Evolutionary conservation across 2,113 vertebrate genomes (phyloP).

Genomic region (Aspiorhynchus laticeps): DNA sequence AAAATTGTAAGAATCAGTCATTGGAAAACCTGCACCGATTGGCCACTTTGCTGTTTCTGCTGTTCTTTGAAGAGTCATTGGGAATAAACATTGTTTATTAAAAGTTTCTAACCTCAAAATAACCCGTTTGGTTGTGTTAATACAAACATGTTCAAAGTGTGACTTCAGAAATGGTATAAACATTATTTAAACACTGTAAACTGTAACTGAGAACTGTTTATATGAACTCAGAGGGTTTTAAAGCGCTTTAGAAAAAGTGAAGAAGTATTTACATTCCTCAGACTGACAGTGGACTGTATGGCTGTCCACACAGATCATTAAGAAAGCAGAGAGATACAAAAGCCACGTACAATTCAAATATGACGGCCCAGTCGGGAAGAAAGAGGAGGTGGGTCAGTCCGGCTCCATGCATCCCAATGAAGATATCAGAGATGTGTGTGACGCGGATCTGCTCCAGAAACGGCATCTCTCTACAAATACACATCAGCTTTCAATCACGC

Average conservation of each 20-base stretch:
- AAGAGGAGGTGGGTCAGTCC: constrained; percentile 97
- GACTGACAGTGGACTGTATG: neutral
- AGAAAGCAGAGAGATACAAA: constrained; percentile 2
- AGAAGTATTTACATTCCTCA: neutral
- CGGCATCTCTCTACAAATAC: constrained; percentile 81
- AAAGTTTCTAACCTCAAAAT: neutral
- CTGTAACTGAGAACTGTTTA: neutral
- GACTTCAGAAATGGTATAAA: neutral
- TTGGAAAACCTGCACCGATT: neutral
- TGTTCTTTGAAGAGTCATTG: neutral
- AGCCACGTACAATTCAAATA: constrained; percentile 92
- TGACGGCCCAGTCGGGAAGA: constrained; percentile 95
- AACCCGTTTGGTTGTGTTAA: neutral
- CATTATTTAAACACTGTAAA: neutral
- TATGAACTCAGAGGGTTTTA: neutral
- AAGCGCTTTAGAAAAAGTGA: neutral
- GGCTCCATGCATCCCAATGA: constrained; percentile 97
- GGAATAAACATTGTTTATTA: neutral
- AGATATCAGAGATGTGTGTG: constrained; percentile 96
- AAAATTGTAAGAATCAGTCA: neutral
- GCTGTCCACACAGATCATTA: neutral
- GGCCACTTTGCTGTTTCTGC: neutral
- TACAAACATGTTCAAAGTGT: neutral
- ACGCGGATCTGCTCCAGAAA: constrained; percentile 90
- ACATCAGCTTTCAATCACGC: constrained; percentile 40